Evolutionary conservation across 2,113 vertebrate species (phyloP), one percentile per base, ranked within the genome.

Genomic region (Spilogale gracilis): DNA sequence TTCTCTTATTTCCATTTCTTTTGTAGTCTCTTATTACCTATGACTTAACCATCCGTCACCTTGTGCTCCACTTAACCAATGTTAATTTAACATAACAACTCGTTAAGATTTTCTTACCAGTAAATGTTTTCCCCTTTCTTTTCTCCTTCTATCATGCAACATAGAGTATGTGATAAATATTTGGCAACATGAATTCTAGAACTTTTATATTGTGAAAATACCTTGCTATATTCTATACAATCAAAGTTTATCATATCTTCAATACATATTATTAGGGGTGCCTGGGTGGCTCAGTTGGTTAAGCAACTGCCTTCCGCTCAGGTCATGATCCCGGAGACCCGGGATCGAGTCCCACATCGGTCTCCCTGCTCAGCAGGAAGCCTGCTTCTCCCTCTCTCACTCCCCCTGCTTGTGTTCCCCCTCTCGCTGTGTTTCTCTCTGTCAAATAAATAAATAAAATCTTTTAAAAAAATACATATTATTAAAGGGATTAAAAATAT

Each of bases 131-230:
- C 14, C 21, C 61, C 6, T 89, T 71, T 7, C 11, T 83, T 67
- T 80, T 45, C 1, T 3, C 16, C 12, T 93, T 82, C 2, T 6
- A 86, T 86, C 9, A 43, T 43, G 5, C 18, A 83, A 25, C 18
- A 14, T 12, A 54, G 13, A 86, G 4, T 43, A 18, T 96, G 48
- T 60, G 20, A 54, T 85, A 92, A 87, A 76, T 52, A 81, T 20
- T 69, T 69, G 6, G 10, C 87, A 48, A 43, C 9, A 21, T 63
- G 20, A 89, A 91, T 91, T 79, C 18, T 76, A 83, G 21, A 93
- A 74, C n/a, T 87, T 54, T 88, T 38, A 85, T 60, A 54, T n/a
- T 38, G 3, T 76, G 21, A 96, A 93, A 91, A 86, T 79, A 45
- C 73, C 52, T 81, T 58, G 23, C 25, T 88, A 30, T 16, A 56